Base-by-base conservation (phyloP, 2,113 vertebrate species). In the Elanus axillaris region DNA sequence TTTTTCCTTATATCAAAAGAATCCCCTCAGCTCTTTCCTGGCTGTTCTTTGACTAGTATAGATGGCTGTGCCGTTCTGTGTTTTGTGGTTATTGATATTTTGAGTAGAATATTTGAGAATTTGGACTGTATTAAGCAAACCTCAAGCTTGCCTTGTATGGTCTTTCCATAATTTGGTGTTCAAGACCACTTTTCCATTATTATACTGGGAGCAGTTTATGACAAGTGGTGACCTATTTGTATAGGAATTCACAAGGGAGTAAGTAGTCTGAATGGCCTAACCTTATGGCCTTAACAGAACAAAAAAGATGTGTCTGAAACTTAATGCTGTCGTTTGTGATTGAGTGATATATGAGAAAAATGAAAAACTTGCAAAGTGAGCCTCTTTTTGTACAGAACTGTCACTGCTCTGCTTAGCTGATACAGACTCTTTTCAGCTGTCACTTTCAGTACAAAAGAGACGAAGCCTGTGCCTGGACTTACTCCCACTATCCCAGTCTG, bases 351-450 rank as follows among this genome's bases (percentile, higher is more conserved):
- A 60, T 3, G 26, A 78, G 47, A 74, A 72, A 93, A 91, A 63
- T 16, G 3, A 53, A 89, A 81, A 88, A 69, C 55, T 86, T 71
- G 50, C 38, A 3, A 56, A 84, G 17, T 50, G 52, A 74, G 27
- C 32, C 26, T 71, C 38, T 73, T 58, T 88, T 72, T 91, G 26
- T 91, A 5, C 40, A 31, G 64, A 77, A 25, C 76, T 81, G 82
- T 81, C 67, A 67, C 23, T 29, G 19, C 40, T 31, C 52, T 81
- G 31, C 31, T 18, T 50, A 82, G 78, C 43, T 34, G 68, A 52
- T 80, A 48, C 1, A 71, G 88, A 60, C 76, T 93, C 93, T 95
- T 86, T 88, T 96, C 94, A 95, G 91, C 86, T 92, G 90, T 97
- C 93, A 63, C 84, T 96, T 95, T 48, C 27, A 53, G 21, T 53